Percentiles rank a stretch among this genome's conserved stretches.
These are phyloP conservation scores for Sebastes hopkinsi DNA, from an alignment of 2,797 vertebrate species.

Conservation along the genomic window DNA sequence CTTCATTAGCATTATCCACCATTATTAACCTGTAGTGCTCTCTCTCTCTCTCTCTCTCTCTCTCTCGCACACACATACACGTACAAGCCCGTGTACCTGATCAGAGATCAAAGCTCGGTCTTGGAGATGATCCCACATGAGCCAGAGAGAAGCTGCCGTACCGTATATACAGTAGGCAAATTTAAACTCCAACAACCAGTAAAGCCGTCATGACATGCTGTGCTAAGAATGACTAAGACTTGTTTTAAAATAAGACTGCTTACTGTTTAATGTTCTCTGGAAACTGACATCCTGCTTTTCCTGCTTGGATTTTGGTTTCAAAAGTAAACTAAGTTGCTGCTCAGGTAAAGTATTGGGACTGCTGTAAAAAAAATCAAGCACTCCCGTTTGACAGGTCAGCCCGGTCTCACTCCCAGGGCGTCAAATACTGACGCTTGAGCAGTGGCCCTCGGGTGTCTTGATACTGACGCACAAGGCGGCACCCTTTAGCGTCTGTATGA, in stretches of 20 bases:
- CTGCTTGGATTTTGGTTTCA: not conserved
- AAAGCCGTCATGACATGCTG: not conserved
- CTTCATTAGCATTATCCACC: conserved; percentile 45
- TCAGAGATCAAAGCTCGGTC: conserved; percentile 9
- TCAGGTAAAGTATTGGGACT: not conserved
- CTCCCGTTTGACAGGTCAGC: not conserved
- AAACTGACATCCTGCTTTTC: not conserved
- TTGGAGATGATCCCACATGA: conserved; percentile 16
- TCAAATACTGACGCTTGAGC: not conserved
- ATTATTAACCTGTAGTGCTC: conserved; percentile 32
- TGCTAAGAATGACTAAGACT: not conserved
- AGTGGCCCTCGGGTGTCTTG: not conserved
- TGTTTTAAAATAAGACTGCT: not conserved
- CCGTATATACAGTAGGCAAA: not conserved
- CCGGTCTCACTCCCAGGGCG: not conserved
- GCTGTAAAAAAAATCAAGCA: not conserved
- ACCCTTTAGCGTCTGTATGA: no score
- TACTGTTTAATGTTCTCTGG: not conserved
- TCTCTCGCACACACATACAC: not conserved
- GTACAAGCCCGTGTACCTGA: not conserved
- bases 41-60: not conserved
- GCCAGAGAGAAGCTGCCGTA: not conserved
- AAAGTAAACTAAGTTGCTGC: not conserved
- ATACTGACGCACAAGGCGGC: no score
- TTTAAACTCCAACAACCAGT: not conserved